Evolutionary conservation across 2,888 invertebrate genomes (phyloP), one percentile per base, ranked within the genome.

Genomic region (Sminthurides aquaticus): DNA sequence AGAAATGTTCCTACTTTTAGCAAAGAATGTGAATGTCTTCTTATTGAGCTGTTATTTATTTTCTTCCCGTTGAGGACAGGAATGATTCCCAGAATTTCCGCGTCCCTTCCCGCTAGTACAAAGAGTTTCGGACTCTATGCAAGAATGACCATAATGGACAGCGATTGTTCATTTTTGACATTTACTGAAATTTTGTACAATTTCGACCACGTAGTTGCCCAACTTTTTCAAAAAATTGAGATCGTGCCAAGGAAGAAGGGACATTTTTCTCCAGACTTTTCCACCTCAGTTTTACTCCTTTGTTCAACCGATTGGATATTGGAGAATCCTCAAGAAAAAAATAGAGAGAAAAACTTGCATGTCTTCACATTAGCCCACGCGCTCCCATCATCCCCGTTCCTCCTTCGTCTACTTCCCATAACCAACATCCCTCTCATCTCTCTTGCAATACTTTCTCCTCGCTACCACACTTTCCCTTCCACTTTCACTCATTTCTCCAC

Each of bases 141-240:
- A 74, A 73, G 74, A 73, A 71, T 74, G 74, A 70, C 68, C 72
- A 71, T 71, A 73, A 74, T 74, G 72, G 71, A 70, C 72, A 70
- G 57, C 71, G 69, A 74, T 74, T 72, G 72, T 72, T 74, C 74
- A 73, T 73, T 71, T 73, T 69, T 74, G 73, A 73, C 72, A 64
- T 69, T 72, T 67, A 69, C 72, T 69, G 70, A 74, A 72, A 71
- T 67, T 74, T 72, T 72, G 69, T 71, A 71, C 70, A 69, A 72
- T 69, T 69, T 71, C 60, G 62, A 59, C 64, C 70, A 65, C 68
- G 61, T 61, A 63, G 66, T 67, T 73, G 66, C 70, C 67, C 58
- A 71, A 71, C 66, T 69, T 65, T 69, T 68, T 65, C 62, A 70
- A 69, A 70, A 71, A 72, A 71, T 73, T 73, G 71, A 70, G 71